Percentiles rank a stretch among this genome's conserved stretches.
Evolutionary conservation across 2,113 vertebrate genomes (phyloP).

Genomic region (Chloropsis hardwickii): DNA sequence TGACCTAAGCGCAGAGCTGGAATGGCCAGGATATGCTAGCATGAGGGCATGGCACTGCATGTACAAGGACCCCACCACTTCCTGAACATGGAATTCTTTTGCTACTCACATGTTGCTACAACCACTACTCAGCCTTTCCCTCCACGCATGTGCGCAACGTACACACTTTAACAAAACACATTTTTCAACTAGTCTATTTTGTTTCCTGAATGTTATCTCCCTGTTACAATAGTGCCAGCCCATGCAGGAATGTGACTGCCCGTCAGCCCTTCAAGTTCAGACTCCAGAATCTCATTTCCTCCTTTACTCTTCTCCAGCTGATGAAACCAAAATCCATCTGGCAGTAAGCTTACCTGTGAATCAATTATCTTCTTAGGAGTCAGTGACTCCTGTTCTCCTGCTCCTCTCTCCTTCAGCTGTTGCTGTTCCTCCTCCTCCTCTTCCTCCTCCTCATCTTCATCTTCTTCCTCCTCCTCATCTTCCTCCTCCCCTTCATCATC

Average conservation of each 20-base stretch:
- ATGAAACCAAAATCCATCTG: not conserved
- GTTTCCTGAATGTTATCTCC: not conserved
- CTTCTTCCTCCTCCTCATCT: conserved; percentile 42
- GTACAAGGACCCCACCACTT: not conserved
- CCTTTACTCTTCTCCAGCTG: not conserved
- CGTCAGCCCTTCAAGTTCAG: not conserved
- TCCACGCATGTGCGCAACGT: fast-evolving
- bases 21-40: not conserved
- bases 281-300: not conserved
- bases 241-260: not conserved
- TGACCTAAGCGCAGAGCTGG: not conserved
- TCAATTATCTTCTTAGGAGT: conserved; percentile 66
- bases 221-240: not conserved
- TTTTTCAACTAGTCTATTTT: not conserved
- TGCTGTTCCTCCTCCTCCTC: conserved; percentile 64
- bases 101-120: not conserved
- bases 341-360: conserved; percentile 47
- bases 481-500: conserved; percentile 76
- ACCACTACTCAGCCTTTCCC: not conserved
- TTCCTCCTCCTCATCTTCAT: conserved; percentile 44
- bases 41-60: fast-evolving
- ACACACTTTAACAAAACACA: not conserved
- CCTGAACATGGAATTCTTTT: not conserved
- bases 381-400: conserved; percentile 34
- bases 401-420: conserved; percentile 45